Evolutionary conservation across 30 jellyfish, hydroid and myxozoan genomes (phyloP).

Genomic region (Turritopsis rubra): DNA sequence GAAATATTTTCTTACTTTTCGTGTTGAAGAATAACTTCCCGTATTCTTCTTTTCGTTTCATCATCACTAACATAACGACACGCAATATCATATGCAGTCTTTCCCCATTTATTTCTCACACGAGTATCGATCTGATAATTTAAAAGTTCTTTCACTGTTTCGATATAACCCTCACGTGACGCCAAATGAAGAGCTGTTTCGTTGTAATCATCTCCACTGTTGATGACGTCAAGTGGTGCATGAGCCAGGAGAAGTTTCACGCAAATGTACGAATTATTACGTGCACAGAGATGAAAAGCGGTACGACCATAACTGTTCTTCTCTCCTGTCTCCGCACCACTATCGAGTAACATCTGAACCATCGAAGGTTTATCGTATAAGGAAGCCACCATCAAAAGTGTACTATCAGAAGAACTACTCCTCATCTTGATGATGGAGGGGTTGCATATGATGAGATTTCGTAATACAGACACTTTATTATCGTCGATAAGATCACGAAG

Average conservation of each 20-base stretch:
- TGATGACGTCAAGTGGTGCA: not conserved
- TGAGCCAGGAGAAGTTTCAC: too few relatives aligned
- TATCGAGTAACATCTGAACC: not conserved
- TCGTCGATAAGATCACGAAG: not conserved
- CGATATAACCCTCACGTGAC: not conserved
- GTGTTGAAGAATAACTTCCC: not conserved
- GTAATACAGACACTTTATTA: not conserved
- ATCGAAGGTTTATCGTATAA: not conserved
- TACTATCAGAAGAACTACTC: not conserved
- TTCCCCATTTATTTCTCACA: not conserved
- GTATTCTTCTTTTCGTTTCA: not conserved
- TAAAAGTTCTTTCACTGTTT: not conserved
- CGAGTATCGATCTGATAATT: not conserved
- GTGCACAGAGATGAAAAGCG: not conserved
- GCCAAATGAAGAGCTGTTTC: not conserved
- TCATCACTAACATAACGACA: not conserved
- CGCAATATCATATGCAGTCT: not conserved
- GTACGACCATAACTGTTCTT: not conserved
- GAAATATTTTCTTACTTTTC: not conserved
- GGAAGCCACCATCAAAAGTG: not conserved
- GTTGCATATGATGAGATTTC: not conserved
- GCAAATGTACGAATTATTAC: not conserved
- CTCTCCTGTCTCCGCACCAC: not conserved
- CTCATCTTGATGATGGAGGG: not conserved
- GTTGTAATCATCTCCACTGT: not conserved